Evolutionary conservation across 2,113 vertebrate species (phyloP).

Genomic region (Gavia stellata): DNA sequence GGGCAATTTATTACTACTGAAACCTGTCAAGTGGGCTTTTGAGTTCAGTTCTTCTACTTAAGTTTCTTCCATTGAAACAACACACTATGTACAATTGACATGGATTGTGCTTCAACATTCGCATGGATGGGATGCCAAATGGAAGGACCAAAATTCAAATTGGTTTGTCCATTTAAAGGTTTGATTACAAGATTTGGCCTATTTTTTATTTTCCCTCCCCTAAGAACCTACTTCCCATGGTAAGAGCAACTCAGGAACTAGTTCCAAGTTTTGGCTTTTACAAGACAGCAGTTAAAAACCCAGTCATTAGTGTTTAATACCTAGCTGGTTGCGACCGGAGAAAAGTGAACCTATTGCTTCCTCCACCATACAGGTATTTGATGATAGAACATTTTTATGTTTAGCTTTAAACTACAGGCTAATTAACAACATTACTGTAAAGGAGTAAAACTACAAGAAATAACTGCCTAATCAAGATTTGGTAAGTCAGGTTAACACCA

Average conservation of each 20-base stretch:
- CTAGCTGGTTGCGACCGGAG: neutral
- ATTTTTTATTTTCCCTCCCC: neutral
- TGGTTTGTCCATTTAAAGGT: neutral
- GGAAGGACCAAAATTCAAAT: neutral
- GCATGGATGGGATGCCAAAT: neutral
- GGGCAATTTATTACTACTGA: neutral
- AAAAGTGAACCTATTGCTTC: neutral
- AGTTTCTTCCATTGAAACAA: neutral
- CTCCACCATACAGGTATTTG: neutral
- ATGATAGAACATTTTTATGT: neutral
- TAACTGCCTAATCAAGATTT: neutral
- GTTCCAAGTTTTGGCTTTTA: neutral
- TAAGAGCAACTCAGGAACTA: neutral
- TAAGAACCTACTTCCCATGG: neutral
- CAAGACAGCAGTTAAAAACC: neutral
- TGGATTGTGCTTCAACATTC: neutral
- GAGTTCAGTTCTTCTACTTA: too few species aligned
- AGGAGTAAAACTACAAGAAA: neutral
- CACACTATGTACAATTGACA: rapidly evolving
- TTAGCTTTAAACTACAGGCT: neutral
- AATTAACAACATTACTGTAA: neutral
- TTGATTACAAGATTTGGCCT: neutral
- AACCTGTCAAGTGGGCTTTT: neutral
- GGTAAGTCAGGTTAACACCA: neutral
- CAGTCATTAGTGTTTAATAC: neutral